Percentiles rank a stretch among this genome's conserved stretches.
Evolutionary conservation across 2,888 invertebrate genomes (phyloP).

Genomic region (Drosophila infuscata): DNA sequence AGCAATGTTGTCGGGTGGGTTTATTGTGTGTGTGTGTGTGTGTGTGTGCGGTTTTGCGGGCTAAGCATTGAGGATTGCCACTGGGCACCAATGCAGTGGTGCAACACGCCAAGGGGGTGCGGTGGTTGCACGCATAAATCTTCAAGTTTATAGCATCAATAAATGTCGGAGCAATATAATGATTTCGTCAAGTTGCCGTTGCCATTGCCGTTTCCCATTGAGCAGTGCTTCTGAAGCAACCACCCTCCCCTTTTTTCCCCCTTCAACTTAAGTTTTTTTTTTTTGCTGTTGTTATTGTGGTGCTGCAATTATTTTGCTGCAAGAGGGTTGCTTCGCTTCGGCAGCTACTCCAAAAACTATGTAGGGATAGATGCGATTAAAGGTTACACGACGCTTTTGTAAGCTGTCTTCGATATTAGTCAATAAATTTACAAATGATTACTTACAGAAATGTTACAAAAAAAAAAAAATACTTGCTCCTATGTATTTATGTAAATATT

Average conservation of each 20-base stretch:
- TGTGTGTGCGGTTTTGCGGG: conserved; percentile 36
- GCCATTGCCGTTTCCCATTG: conserved; percentile 36
- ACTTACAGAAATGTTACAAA: neutral
- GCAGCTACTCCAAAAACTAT: conserved; percentile 8
- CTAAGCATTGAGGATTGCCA: conserved; percentile 32
- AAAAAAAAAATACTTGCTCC: neutral
- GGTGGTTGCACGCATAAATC: conserved; percentile 81
- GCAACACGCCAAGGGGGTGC: conserved; percentile 45
- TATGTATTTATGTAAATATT: neutral
- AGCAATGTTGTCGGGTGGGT: conserved; percentile 68
- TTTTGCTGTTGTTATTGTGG: conserved; percentile 2
- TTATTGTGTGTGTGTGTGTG: conserved; percentile 16
- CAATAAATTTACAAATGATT: neutral
- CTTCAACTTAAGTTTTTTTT: conserved; percentile 4
- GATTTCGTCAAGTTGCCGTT: conserved; percentile 76
- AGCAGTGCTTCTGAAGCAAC: conserved; percentile 32
- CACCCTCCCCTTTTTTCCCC: conserved; percentile 17
- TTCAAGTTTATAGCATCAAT: conserved; percentile 85
- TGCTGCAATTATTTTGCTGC: conserved; percentile 33
- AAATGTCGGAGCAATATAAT: conserved; percentile 84
- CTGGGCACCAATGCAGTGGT: conserved; percentile 30
- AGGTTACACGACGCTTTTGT: neutral
- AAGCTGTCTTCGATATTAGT: neutral
- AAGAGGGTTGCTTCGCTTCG: conserved; percentile 11
- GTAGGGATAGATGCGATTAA: neutral